These are phyloP conservation scores for Netelia melanura DNA, from an alignment of 2,888 invertebrate species.

Conservation along the genomic window DNA sequence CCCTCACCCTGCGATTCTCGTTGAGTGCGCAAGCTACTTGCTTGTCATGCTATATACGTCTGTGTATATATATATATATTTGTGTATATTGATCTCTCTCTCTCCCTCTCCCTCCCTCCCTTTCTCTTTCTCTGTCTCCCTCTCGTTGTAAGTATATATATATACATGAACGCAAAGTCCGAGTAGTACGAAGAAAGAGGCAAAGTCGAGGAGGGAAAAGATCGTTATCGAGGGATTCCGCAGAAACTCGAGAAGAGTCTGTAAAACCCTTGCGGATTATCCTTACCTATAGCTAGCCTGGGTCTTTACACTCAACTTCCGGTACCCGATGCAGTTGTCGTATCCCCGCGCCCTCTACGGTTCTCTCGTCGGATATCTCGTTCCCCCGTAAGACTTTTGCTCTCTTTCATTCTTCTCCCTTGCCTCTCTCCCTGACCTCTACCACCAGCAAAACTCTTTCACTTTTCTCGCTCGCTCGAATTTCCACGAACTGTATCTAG, in stretches of 20 bases:
- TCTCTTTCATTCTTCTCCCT: background rate
- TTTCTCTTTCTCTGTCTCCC: no score
- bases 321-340: constrained; percentile 30
- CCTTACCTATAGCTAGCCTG: constrained; percentile 8
- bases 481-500: background rate
- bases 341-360: background rate
- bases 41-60: background rate
- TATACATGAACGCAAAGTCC: background rate
- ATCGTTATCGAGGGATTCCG: constrained; percentile 55
- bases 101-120: no score
- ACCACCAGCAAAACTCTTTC: background rate
- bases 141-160: no score
- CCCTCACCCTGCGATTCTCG: background rate
- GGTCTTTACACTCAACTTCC: constrained; percentile 44
- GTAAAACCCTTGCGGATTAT: constrained; percentile 48
- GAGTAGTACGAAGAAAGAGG: constrained; percentile 8
- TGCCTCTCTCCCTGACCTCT: background rate
- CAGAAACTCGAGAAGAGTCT: constrained; percentile 54
- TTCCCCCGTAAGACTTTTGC: background rate
- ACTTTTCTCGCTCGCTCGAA: constrained; percentile 1
- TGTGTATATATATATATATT: constrained; percentile 5
- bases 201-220: constrained; percentile 21
- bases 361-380: background rate
- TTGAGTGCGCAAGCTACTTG: constrained; percentile 40
- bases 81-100: background rate